Evolutionary conservation across 2,797 vertebrate species (phyloP).

Genomic region (Pampus argenteus): DNA sequence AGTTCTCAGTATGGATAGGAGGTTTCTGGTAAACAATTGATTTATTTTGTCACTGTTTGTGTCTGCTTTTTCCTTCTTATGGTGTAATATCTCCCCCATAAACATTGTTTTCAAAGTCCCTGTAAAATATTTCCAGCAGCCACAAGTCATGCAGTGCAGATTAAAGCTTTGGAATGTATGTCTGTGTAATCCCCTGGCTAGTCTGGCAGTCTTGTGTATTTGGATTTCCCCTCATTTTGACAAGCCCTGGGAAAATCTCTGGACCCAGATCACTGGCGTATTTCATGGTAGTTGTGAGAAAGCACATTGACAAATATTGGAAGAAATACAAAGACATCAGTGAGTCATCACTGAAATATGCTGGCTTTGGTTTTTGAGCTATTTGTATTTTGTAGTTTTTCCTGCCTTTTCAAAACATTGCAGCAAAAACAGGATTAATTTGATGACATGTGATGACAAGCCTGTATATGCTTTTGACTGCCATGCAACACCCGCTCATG

Average conservation of each 20-base stretch:
- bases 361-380: neutral
- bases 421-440: neutral
- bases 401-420: neutral
- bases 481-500: slow-evolving; percentile 59
- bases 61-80: neutral
- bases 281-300: slow-evolving; percentile 29
- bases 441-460: slow-evolving; percentile 24
- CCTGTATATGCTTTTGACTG: slow-evolving; percentile 34
- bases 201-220: slow-evolving; percentile 37
- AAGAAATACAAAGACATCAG: neutral
- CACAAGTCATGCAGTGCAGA: slow-evolving; percentile 79
- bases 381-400: neutral
- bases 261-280: slow-evolving; percentile 20
- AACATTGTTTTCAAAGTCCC: slow-evolving; percentile 43
- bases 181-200: slow-evolving; percentile 72
- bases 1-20: neutral
- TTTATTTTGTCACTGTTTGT: neutral
- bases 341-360: neutral
- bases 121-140: slow-evolving; percentile 59
- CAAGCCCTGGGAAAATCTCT: slow-evolving; percentile 47
- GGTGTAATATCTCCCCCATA: neutral
- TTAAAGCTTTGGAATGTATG: slow-evolving; percentile 79
- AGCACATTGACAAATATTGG: slow-evolving; percentile 16
- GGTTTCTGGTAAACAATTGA: neutral
- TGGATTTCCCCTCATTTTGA: slow-evolving; percentile 46